Percentiles rank a stretch among this genome's conserved stretches.
Conservation (phyloP, 2,113 vertebrate species). For the Pelodiscus sinensis region DNA sequence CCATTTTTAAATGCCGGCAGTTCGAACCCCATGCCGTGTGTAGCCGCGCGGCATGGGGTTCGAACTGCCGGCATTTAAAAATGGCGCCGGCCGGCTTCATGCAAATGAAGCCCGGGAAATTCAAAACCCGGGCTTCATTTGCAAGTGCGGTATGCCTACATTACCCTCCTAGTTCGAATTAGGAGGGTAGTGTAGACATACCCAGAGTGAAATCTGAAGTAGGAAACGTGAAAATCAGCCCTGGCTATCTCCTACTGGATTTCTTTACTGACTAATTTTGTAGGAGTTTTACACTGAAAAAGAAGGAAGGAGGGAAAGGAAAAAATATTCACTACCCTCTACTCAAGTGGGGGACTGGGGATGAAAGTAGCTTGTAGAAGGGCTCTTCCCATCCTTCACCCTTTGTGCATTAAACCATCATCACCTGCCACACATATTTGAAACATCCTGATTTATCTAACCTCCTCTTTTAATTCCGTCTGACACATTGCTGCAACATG, state of each 20-base stretch:
- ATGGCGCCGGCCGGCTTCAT: no score
- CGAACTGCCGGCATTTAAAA: no score
- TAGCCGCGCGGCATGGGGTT: no score
- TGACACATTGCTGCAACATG: neutral
- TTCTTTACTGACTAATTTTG: neutral
- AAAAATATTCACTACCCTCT: neutral
- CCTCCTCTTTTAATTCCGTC: neutral
- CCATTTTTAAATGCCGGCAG: no score
- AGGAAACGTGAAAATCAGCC: neutral
- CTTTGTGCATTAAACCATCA: neutral
- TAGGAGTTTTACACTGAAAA: neutral
- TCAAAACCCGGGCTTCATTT: no score
- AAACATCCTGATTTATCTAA: conserved; percentile 14
- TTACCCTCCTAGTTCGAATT: no score
- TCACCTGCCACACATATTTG: neutral
- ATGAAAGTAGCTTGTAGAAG: neutral
- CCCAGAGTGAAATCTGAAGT: neutral
- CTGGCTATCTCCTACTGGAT: neutral
- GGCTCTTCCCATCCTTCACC: accelerated
- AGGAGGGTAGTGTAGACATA: no score
- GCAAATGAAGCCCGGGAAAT: no score
- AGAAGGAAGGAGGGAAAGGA: neutral
- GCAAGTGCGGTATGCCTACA: no score
- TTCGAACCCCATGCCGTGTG: no score
- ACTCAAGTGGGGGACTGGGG: neutral